A percentile compares a stretch with the other conserved stretches of the same genome.
Evolutionary conservation across 2,888 invertebrate species (phyloP).

Genomic region (Chaetogeoica ovagalla): DNA sequence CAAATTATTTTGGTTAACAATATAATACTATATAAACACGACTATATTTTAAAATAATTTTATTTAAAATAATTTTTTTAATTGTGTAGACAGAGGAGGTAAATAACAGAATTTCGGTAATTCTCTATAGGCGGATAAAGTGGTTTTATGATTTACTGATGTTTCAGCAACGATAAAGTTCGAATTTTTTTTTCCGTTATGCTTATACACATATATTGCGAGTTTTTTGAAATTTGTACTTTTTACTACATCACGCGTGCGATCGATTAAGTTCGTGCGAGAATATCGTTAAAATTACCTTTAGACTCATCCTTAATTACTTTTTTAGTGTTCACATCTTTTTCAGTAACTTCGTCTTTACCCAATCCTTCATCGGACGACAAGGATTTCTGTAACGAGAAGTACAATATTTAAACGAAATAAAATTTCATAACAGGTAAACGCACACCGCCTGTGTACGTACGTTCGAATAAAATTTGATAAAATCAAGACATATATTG

Average conservation of each 20-base stretch:
- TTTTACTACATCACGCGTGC: background rate
- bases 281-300: background rate
- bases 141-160: no score
- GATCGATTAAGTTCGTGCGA: background rate
- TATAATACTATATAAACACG: no score
- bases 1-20: background rate
- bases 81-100: no score
- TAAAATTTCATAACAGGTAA: background rate
- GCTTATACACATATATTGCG: no score
- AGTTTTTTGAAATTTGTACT: no score
- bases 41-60: no score
- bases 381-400: constrained; percentile 54
- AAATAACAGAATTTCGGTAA: no score
- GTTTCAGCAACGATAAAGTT: no score
- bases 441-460: background rate
- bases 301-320: constrained; percentile 8
- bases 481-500: background rate
- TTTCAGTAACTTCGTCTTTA: constrained; percentile 56
- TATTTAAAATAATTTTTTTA: no score
- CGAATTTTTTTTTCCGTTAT: no score
- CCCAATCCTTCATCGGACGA: constrained; percentile 57
- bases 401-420: background rate
- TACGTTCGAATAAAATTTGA: background rate
- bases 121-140: no score
- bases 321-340: constrained; percentile 48